Base-by-base conservation (phyloP, 2,797 vertebrate genomes). In the Geotria australis region DNA sequence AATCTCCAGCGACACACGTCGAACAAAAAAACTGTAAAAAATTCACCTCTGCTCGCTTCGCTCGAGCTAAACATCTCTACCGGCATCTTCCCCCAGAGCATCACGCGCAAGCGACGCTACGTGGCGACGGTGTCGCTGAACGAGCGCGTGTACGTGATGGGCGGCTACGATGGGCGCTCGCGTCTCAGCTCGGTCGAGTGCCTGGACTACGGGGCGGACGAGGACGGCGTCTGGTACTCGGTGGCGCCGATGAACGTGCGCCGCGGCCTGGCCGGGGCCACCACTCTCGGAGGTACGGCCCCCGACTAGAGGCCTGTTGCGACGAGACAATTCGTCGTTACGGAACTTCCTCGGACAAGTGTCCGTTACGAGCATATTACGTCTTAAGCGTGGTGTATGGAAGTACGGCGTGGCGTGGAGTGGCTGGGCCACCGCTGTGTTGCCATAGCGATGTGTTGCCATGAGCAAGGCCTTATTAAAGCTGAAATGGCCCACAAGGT, bases 241-340 rank as follows among this genome's bases (percentile, higher is more conserved):
- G 86, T 95, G 12, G 91, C 91, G 57, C 88, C 86, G 2, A 98
- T 95, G 91, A 98, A 95, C 1, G 88, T 95, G 6, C 76, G 88
- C 0, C 70, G 86, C 3, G 88, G 91, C 48, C 76, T 98, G 7
- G 88, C 91, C 0, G 91, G 91, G 53, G 91, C 91, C 58, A 98
- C 91, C 0, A 89, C 83, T 2, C 75, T 95, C 1, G 91, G 86
- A 77, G 86, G 88, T 93, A 64, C 61, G 47, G 4, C 9, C 14
- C 57, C 57, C 11, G 7, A 1, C n/a, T 10, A 55, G 51, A 9
- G 24, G 38, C 5, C 24, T 24, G 24, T 38, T 38, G 24, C 24
- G 38, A 38, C 5, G 24, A 38, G 24, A 38, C 5, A 38, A 38
- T n/a, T n/a, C n/a, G n/a, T n/a, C n/a, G 38, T 38, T 38, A 5